Base-by-base conservation (phyloP, 1,140 invertebrate species). In the Drosophila ogumai region DNA sequence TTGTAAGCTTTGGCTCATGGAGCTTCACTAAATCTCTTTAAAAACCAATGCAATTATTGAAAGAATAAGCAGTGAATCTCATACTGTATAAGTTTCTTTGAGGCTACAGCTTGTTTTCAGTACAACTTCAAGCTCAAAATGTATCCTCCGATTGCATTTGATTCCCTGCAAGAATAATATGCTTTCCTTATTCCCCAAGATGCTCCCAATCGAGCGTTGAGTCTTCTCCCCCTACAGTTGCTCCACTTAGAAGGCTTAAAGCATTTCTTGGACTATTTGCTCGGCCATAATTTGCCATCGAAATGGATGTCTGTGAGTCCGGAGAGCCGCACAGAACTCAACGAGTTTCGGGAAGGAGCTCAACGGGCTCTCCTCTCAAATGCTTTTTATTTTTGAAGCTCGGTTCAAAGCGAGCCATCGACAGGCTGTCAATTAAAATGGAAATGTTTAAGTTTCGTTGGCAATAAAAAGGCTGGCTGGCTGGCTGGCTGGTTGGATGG, bases 361-460 rank as follows among this genome's bases (percentile, higher is more conserved):
- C 43, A 44, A 68, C 52, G 54, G 19, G 34, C 28, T 72, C 32
- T 69, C 15, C 22, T 6, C 36, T n/a, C 13, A 36, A 38, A 19
- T 28, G 8, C 25, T 40, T 64, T 60, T 47, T 19, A 9, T 79
- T 60, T 58, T 47, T 8, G 72, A 32, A 32, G 67, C 66, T 76
- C 59, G 50, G 56, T 72, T 73, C 69, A 72, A 72, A 85, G 82
- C 47, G 65, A 72, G 73, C 84, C 67, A 77, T 90, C 85, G 85
- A 88, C 84, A 81, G 74, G 61, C 78, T 88, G 85, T 88, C 85
- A 88, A 88, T 88, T 88, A 88, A 90, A 88, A 90, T 90, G 85
- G 74, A 88, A 90, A 90, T 90, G 85, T 88, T 87, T 87, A 87
- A 87, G 84, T 88, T 87, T 77, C 63, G 63, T 50, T 73, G 60